Percentiles rank a stretch among this genome's conserved stretches.
phyloP scores from a whole-genome alignment of 1,140 invertebrate species.

The Wasmannia auropunctata region DNA sequence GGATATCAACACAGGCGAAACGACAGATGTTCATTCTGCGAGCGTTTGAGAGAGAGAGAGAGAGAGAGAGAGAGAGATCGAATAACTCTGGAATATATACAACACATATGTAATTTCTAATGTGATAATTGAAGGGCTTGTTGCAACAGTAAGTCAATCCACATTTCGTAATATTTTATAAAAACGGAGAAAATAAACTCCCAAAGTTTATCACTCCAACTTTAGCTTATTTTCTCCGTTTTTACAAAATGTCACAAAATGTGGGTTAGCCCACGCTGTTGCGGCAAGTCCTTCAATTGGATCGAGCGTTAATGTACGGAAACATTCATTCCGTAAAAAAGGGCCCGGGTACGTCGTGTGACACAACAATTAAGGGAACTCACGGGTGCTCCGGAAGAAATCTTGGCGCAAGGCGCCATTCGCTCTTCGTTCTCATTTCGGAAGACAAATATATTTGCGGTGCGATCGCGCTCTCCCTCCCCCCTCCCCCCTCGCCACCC shows the following conservation, averaged over 20 bases:
- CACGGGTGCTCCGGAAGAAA: background rate
- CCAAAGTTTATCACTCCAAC: no score
- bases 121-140: no score
- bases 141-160: no score
- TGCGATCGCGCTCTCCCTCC: background rate
- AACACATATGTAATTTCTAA: background rate
- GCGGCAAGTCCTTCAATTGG: no score
- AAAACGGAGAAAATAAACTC: no score
- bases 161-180: no score
- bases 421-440: constrained; percentile 38
- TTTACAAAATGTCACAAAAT: no score
- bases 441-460: constrained; percentile 56
- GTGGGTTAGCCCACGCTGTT: no score
- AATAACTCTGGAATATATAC: background rate
- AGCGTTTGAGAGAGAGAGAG: background rate
- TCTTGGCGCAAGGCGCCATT: constrained; percentile 43
- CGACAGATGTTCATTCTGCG: background rate
- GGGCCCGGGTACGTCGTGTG: background rate
- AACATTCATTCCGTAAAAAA: background rate
- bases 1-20: background rate
- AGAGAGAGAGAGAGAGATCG: background rate
- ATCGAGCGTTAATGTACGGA: background rate
- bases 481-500: no score
- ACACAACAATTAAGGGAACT: constrained; percentile 28
- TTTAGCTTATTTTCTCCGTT: no score